These are phyloP conservation scores for Tetramorium simillimum DNA, from an alignment of 1,140 invertebrate species.

Conservation along the genomic window DNA sequence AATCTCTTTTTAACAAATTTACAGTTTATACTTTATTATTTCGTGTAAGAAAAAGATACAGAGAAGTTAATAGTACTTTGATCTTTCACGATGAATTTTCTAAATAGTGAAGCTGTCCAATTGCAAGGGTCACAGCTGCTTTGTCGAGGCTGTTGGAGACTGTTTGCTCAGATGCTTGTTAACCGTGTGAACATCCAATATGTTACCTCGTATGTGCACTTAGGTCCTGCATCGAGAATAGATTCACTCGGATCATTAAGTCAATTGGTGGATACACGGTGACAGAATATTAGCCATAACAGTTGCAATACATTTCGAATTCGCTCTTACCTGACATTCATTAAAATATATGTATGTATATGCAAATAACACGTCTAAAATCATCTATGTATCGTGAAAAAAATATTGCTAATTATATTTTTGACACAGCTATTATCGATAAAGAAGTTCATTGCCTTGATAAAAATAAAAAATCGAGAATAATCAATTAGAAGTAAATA, in stretches of 20 bases:
- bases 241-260: slow-evolving; percentile 75
- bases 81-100: slow-evolving; percentile 8
- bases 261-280: slow-evolving; percentile 70
- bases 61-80: not conserved
- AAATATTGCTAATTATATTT: not conserved
- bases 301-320: not conserved
- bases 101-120: not conserved
- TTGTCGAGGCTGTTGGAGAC: slow-evolving; percentile 70
- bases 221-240: slow-evolving; percentile 72
- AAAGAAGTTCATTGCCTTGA: not conserved
- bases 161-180: slow-evolving; percentile 77
- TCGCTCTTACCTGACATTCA: not conserved
- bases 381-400: not conserved
- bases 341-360: not conserved
- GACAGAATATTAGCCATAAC: slow-evolving; percentile 64
- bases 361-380: not conserved
- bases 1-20: not conserved
- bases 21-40: not conserved
- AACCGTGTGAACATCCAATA: slow-evolving; percentile 74
- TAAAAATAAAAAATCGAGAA: not conserved
- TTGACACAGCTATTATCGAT: not conserved
- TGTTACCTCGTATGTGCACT: slow-evolving; percentile 73
- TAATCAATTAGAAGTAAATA: not conserved
- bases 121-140: slow-evolving; percentile 43
- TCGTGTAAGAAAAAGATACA: not conserved